Base-by-base conservation (phyloP, 2,888 invertebrate genomes). In the Dryobota labecula region DNA sequence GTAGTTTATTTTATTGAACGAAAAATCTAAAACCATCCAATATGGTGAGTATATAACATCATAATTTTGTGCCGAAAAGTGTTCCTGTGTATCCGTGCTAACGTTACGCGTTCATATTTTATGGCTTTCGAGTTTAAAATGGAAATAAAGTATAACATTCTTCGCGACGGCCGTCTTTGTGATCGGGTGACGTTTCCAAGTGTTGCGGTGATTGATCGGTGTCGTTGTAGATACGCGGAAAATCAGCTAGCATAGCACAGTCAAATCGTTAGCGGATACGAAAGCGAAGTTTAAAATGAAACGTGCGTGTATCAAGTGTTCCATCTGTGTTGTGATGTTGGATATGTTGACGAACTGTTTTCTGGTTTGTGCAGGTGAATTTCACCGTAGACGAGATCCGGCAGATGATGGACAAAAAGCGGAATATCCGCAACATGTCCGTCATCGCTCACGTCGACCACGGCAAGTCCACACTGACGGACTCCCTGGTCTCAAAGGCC, bases 361-460 rank as follows among this genome's bases (percentile, higher is more conserved):
- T 92, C 88, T 92, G 90, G 88, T 94, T 92, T 94, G 90, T 88
- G 84, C 94, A 99, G 99, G 99, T 99, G 98, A 99, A 99, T 98
- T 99, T 99, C 96, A 99, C 99, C 87, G 99, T 99, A 96, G 99
- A 99, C 97, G 99, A 99, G 97, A 99, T 99, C 97, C 98, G 99
- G 96, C 97, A 92, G 94, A 99, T 99, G 98, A 99, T 99, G 99
- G 99, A 99, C 98, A 99, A 99, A 96, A 99, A 99, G 97, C 97
- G 97, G 97, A 99, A 99, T 95, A 99, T 99, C 97, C 98, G 99
- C 94, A 99, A 99, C 97, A 99, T 99, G 99, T 99, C 99, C 93
- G 99, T 99, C 96, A 99, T 99, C 94, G 99, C 99, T 90, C 99
- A 99, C 96, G 99, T 99, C 87, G 99, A 99, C 97, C 99, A 99